Evolutionary conservation across 2,888 invertebrate species (phyloP), one percentile per base, ranked within the genome.

Genomic region (Agriopis marginaria): DNA sequence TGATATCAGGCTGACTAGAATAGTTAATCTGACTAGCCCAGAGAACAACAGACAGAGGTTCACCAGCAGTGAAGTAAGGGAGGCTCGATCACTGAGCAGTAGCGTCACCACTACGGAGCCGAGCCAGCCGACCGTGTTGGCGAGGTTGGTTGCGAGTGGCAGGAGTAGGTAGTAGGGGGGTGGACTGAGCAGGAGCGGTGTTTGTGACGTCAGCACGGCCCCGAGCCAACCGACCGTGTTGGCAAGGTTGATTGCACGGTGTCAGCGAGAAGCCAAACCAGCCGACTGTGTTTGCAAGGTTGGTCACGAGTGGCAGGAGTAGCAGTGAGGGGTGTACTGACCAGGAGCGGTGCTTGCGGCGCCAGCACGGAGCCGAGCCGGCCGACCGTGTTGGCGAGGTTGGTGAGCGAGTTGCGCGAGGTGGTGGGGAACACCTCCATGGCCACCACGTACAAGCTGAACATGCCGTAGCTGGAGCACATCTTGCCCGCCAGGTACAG

Each of bases 341-440:
- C 96, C 90, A 96, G 82, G 60, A 96, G 85, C 3, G 96, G 96
- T 11, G 95, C 94, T 81, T 96, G 96, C 6, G 96, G 96, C 4
- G 96, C 95, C 10, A 96, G 83, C 84, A 96, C 96, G 0, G 96
- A 95, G 32, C 96, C 96, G 55, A 96, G 84, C 61, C 96, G 89
- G 64, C 96, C 96, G 42, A 96, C 90, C 77, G 96, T 96, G 73
- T 95, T 96, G 80, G 96, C 96, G 71, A 95, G 92, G 73, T 96
- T 96, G 83, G 96, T 95, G 74, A 96, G 91, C 0, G 96, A 95
- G 86, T 96, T 96, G 59, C 96, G 87, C 40, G 96, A 89, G 5
- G 94, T 95, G 49, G 96, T 96, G n/a, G 96, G 96, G 84, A 96
- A 96, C 81, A 96, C 92, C 88, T 96, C 96, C 77, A 96, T 95